Base-by-base conservation (phyloP, 2,888 invertebrate genomes). In the Digitonthophagus gazella region DNA sequence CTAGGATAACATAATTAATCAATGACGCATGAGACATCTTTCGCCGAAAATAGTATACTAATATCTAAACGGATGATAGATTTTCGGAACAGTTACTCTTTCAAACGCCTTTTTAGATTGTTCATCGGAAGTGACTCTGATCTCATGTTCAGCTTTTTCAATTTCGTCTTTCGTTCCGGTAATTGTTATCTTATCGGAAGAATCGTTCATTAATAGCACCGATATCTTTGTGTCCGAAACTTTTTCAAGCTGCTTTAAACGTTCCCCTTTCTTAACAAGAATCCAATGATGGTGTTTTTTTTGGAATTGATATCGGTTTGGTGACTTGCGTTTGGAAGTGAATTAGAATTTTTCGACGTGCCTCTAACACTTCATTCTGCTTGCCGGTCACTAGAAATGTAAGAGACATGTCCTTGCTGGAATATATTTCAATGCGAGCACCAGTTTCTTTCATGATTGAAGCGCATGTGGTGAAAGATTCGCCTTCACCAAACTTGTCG, bases 21-120 rank as follows among this genome's bases (percentile, higher is more conserved):
- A n/a, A n/a, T n/a, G n/a, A n/a, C n/a, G n/a, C n/a, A n/a, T n/a
- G n/a, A n/a, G n/a, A n/a, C n/a, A n/a, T n/a, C n/a, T n/a, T n/a
- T n/a, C n/a, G n/a, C n/a, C n/a, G n/a, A n/a, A n/a, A n/a, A n/a
- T n/a, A n/a, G n/a, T n/a, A n/a, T n/a, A n/a, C n/a, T n/a, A n/a
- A n/a, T n/a, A n/a, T n/a, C n/a, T 94, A 84, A 98, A 99, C 22
- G 98, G 98, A 85, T 98, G 98, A 84, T 94, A 98, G 74, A 93
- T 92, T 86, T 96, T 97, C 71, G 96, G 96, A 76, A 99, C 91
- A 63, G 87, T 87, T 76, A 98, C 86, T 71, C 94, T 89, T 84
- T 98, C 98, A 78, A 93, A 91, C 3, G 96, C 97, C 80, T 97
- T 95, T 79, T 97, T 96, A 6, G 96, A 95, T 88, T 95, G 97